Conservation (phyloP, 2,888 invertebrate species). For the Pyrochroa serraticornis region DNA sequence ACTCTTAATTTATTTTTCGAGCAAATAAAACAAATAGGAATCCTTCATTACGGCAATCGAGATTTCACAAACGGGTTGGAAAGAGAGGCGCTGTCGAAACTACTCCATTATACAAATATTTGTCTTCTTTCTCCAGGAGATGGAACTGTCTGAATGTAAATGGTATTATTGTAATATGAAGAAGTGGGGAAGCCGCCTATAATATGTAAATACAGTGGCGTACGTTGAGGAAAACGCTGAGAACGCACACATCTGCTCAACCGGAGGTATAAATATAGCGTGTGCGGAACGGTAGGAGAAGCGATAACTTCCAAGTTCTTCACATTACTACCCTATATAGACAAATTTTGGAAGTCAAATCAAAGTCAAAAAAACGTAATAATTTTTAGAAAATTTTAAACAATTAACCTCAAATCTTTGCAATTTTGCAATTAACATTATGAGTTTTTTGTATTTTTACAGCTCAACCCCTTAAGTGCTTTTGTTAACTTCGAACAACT, state of each 20-base stretch:
- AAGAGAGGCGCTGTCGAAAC: slow-evolving; percentile 35
- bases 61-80: slow-evolving; percentile 14
- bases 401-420: too few relatives aligned
- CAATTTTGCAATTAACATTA: too few relatives aligned
- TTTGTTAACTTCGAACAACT: too few relatives aligned
- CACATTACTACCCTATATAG: too few relatives aligned
- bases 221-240: slow-evolving; percentile 33
- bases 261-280: not conserved
- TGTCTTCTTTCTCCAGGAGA: slow-evolving; percentile 51
- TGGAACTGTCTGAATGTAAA: slow-evolving; percentile 51
- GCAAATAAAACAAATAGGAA: slow-evolving; percentile 26
- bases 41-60: slow-evolving; percentile 29
- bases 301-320: too few relatives aligned
- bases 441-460: too few relatives aligned
- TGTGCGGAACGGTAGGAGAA: too few relatives aligned
- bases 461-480: too few relatives aligned
- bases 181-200: slow-evolving; percentile 48
- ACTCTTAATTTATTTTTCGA: slow-evolving; percentile 10
- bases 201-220: slow-evolving; percentile 49
- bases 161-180: slow-evolving; percentile 54
- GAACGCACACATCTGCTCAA: slow-evolving; percentile 39
- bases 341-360: too few relatives aligned
- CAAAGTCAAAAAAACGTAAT: too few relatives aligned
- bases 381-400: too few relatives aligned
- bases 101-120: slow-evolving; percentile 56